Evolutionary conservation across 2,113 vertebrate genomes (phyloP).

Genomic region (Zosterops lateralis): DNA sequence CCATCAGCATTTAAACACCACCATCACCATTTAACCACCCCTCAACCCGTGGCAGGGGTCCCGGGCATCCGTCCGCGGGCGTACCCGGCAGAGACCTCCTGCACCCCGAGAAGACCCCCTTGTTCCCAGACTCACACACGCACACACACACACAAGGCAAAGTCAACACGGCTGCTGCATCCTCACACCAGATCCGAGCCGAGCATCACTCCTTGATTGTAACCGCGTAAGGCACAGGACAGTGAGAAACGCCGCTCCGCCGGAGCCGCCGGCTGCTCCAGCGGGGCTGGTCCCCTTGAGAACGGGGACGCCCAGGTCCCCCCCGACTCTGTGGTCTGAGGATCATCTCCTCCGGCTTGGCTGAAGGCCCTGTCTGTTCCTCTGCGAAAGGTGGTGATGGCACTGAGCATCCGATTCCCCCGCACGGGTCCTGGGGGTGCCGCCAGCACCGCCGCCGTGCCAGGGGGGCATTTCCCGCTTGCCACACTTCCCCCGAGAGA

Average conservation of each 20-base stretch:
- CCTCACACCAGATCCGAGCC: background rate
- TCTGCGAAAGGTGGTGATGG: background rate
- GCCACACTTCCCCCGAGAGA: background rate
- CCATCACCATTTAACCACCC: background rate
- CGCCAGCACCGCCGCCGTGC: background rate
- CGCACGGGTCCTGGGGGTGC: background rate
- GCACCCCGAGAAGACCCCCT: background rate
- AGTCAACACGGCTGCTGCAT: background rate
- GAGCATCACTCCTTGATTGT: conserved; percentile 24
- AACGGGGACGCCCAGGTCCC: background rate
- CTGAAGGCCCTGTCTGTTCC: background rate
- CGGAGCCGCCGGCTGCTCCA: background rate
- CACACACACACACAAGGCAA: background rate
- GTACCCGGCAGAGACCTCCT: background rate
- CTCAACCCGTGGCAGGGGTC: background rate
- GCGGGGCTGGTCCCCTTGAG: background rate
- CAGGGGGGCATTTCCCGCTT: background rate
- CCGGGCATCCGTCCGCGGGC: background rate
- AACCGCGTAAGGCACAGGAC: conserved; percentile 61
- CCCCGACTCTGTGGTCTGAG: background rate
- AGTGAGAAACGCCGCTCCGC: background rate
- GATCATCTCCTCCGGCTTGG: conserved; percentile 27
- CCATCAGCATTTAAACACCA: background rate
- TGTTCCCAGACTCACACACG: background rate
- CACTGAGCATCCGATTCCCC: background rate